These are phyloP conservation scores for Meta bourneti DNA, from an alignment of 2,888 invertebrate species.

Conservation along the genomic window DNA sequence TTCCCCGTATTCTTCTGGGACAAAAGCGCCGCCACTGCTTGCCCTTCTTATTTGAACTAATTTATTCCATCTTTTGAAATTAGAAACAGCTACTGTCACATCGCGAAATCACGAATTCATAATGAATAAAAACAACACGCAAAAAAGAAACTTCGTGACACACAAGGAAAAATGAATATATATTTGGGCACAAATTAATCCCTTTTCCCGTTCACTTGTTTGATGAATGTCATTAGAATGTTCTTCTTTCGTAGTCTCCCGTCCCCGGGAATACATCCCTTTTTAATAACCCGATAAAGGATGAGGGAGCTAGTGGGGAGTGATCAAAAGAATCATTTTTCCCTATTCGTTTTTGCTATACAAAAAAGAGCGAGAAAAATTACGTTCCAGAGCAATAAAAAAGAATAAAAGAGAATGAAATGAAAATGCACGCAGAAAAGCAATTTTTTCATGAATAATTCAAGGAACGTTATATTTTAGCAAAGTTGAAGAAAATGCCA, in stretches of 20 bases:
- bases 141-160: background rate
- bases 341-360: background rate
- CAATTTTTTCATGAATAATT: slow-evolving; percentile 61
- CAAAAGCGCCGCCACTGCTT: background rate
- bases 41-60: background rate
- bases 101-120: background rate
- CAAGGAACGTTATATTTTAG: slow-evolving; percentile 47
- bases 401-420: slow-evolving; percentile 4
- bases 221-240: slow-evolving; percentile 16
- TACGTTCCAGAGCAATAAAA: background rate
- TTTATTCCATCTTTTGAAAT: background rate
- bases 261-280: background rate
- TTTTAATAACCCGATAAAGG: slow-evolving; percentile 7
- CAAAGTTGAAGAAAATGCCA: slow-evolving; percentile 9
- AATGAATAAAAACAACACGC: background rate
- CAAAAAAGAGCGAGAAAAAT: background rate
- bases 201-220: slow-evolving; percentile 3
- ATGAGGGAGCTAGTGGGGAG: slow-evolving; percentile 15
- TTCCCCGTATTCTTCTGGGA: background rate
- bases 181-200: slow-evolving; percentile 9
- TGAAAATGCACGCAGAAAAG: background rate
- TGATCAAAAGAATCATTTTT: slow-evolving; percentile 44
- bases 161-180: background rate
- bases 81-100: background rate
- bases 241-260: background rate